Base-by-base conservation (phyloP, 2,113 vertebrate genomes). In the Leptobrachium leishanense region DNA sequence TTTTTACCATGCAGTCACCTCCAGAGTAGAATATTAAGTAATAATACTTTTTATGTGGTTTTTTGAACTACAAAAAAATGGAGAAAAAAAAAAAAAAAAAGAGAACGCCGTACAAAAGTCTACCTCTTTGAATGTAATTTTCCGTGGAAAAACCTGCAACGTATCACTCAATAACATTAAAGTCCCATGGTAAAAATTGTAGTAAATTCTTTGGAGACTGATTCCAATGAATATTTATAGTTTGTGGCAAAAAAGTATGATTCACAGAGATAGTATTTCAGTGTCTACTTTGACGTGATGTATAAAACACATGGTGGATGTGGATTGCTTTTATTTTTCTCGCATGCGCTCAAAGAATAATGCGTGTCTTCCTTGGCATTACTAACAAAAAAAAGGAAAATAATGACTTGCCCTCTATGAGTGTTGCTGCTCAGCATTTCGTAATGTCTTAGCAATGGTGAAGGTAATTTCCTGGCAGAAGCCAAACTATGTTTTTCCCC, bases 251-350 rank as follows among this genome's bases (percentile, higher is more conserved):
- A 88, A 90, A 89, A 85, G 89, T 90, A 89, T 85, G 83, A 90
- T 92, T 91, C 87, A 84, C 88, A 82, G 88, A 89, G 91, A 84
- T 88, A 90, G 90, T 88, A 91, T 92, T 94, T 92, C 87, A 89
- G 85, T 87, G 81, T 67, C 41, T 84, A 85, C 65, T 72, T 87
- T 84, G 82, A 88, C 59, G 73, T 78, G 86, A 79, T 63, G 81
- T 39, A 80, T 78, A 81, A 82, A 87, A 84, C n/a, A 86, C 70
- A 84, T 57, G 71, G 42, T 85, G 70, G 79, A 84, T 85, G 64
- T 83, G 81, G 79, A 74, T 64, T 72, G 84, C 65, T 10, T 74
- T 64, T 44, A 81, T 63, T 65, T 67, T 76, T 57, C 44, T 55
- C 41, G 15, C 9, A 43, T 43, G 12, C 8, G 41, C 41, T 72